A percentile compares a stretch with the other conserved stretches of the same genome.
These are phyloP conservation scores for Chalcis sispes DNA, from an alignment of 2,888 invertebrate species.

Conservation along the genomic window DNA sequence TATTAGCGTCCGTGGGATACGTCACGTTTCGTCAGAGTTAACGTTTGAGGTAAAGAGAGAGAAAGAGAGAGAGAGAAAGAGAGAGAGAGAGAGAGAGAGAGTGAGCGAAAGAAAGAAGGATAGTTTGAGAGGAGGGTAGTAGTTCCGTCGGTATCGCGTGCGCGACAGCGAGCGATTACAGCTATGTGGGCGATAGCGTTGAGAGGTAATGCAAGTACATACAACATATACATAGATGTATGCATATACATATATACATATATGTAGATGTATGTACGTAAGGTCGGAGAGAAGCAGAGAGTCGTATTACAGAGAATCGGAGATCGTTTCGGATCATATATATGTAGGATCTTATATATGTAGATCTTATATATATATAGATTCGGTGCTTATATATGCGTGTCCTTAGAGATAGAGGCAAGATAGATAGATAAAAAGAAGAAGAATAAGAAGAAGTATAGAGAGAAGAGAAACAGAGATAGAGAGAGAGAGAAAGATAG, in stretches of 20 bases:
- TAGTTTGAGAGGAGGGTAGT: too few species aligned
- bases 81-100: not conserved
- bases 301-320: conserved; percentile 58
- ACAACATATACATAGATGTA: too few species aligned
- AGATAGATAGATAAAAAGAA: conserved; percentile 56
- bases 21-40: too few species aligned
- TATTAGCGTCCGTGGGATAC: too few species aligned
- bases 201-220: too few species aligned
- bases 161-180: too few species aligned
- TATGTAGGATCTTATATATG: too few species aligned
- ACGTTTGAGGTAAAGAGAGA: conserved; percentile 11
- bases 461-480: conserved; percentile 55
- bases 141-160: too few species aligned
- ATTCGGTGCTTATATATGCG: conserved; percentile 44
- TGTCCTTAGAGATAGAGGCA: conserved; percentile 51
- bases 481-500: conserved; percentile 58
- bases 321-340: not conserved
- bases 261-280: not conserved
- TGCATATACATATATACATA: not conserved
- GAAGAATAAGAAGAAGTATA: conserved; percentile 51
- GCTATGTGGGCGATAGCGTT: too few species aligned
- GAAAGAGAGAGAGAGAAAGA: too few species aligned
- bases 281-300: not conserved
- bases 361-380: conserved; percentile 28
- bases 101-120: too few species aligned